phyloP scores from a whole-genome alignment of 2,113 vertebrate genomes.

The Gambusia holbrooki region DNA sequence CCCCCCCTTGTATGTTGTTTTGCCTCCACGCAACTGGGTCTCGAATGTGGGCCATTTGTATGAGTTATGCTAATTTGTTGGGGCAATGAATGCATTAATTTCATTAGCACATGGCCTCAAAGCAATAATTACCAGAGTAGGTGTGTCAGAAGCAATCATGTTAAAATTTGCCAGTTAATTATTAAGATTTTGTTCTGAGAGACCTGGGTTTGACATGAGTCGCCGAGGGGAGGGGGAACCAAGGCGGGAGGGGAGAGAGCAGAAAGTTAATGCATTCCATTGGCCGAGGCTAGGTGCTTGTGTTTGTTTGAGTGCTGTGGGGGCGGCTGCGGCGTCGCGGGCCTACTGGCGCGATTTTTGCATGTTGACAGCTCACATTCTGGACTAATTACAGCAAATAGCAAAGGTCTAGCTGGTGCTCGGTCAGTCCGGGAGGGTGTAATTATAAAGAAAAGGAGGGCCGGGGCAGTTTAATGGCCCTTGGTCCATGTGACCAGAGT shows the following conservation, averaged over 20 bases:
- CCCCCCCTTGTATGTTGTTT: constrained; percentile 28
- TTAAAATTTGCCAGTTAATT: constrained; percentile 99
- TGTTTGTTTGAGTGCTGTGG: constrained; percentile 58
- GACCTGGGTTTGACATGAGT: constrained; percentile 93
- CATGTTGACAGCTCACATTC: constrained; percentile 82
- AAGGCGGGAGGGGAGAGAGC: constrained; percentile 72
- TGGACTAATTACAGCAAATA: constrained; percentile 82
- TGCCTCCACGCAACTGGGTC: constrained; percentile 78
- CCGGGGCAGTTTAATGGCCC: constrained; percentile 60
- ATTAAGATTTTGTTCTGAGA: constrained; percentile 98
- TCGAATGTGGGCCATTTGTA: constrained; percentile 97
- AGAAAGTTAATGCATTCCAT: constrained; percentile 72
- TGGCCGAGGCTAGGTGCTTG: constrained; percentile 71
- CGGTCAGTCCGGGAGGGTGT: constrained; percentile 76
- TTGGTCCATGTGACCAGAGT: constrained; percentile 59
- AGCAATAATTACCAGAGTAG: constrained; percentile 99
- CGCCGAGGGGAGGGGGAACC: constrained; percentile 69
- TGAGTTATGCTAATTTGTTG: constrained; percentile 99
- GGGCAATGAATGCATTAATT: constrained; percentile 99
- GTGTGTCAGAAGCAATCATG: constrained; percentile 99
- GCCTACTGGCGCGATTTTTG: constrained; percentile 67
- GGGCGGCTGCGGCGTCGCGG: constrained; percentile 50
- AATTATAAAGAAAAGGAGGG: constrained; percentile 77
- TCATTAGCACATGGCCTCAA: constrained; percentile 99
- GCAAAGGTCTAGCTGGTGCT: constrained; percentile 73